Percentiles rank a stretch among this genome's conserved stretches.
phyloP scores from a whole-genome alignment of 2,888 invertebrate genomes.

The Apamea anceps region DNA sequence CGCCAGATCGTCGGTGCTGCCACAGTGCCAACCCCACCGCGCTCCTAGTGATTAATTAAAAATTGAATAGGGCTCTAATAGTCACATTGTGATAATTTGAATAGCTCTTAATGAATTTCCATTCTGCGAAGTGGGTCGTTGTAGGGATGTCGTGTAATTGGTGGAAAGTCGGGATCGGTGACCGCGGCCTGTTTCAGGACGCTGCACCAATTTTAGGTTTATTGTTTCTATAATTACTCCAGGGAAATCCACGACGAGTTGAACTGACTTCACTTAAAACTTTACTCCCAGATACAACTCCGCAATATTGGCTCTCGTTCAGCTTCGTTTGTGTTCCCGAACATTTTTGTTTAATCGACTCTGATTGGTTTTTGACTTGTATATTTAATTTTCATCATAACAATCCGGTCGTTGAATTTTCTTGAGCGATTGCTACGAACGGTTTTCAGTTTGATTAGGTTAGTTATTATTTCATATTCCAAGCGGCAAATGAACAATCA shows the following conservation, averaged over 20 bases:
- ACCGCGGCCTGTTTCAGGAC: slow-evolving; percentile 80
- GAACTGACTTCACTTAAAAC: slow-evolving; percentile 76
- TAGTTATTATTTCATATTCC: slow-evolving; percentile 28
- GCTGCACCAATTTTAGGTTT: slow-evolving; percentile 87
- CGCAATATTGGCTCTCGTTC: slow-evolving; percentile 72
- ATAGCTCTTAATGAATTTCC: slow-evolving; percentile 88
- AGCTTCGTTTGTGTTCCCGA: slow-evolving; percentile 59
- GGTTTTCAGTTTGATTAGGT: slow-evolving; percentile 24
- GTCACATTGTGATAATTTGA: slow-evolving; percentile 88
- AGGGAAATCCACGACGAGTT: slow-evolving; percentile 79
- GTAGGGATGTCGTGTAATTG: slow-evolving; percentile 83
- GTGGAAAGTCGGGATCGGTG: slow-evolving; percentile 84
- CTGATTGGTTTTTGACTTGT: slow-evolving; percentile 64
- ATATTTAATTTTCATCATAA: slow-evolving; percentile 57
- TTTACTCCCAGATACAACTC: slow-evolving; percentile 71
- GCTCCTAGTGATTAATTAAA: slow-evolving; percentile 81
- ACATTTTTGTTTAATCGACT: slow-evolving; percentile 64
- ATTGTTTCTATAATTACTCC: slow-evolving; percentile 89
- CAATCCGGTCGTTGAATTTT: slow-evolving; percentile 36
- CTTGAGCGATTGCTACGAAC: slow-evolving; percentile 20
- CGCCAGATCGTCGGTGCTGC: slow-evolving; percentile 52
- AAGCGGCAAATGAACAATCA: slow-evolving; percentile 16
- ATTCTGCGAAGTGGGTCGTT: slow-evolving; percentile 85
- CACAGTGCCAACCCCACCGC: slow-evolving; percentile 56
- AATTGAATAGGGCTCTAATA: slow-evolving; percentile 84